phyloP scores from a whole-genome alignment of 1,140 invertebrate species.

The Oedothorax gibbosus region DNA sequence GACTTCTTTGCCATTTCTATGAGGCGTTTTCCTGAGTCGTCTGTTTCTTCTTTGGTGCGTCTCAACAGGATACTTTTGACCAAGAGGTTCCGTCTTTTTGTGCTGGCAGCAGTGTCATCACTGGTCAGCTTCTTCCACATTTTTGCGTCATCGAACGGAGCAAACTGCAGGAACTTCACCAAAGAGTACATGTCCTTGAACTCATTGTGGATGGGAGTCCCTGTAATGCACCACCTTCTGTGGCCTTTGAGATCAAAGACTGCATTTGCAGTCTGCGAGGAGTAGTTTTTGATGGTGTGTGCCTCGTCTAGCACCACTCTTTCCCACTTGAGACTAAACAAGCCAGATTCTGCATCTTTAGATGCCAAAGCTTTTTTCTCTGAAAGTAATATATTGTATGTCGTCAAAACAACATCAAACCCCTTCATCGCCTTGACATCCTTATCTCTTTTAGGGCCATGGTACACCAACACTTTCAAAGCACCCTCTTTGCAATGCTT shows the following conservation, averaged over 20 bases:
- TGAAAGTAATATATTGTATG: slow-evolving; percentile 66
- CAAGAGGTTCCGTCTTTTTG: slow-evolving; percentile 66
- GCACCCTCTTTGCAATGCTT: slow-evolving; percentile 74
- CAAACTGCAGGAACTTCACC: slow-evolving; percentile 71
- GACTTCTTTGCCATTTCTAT: slow-evolving; percentile 77
- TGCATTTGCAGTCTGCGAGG: slow-evolving; percentile 78
- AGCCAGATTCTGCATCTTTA: slow-evolving; percentile 63
- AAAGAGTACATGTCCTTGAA: slow-evolving; percentile 89
- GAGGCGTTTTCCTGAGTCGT: slow-evolving; percentile 71
- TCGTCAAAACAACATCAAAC: slow-evolving; percentile 72
- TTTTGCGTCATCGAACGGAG: slow-evolving; percentile 40
- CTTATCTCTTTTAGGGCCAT: slow-evolving; percentile 81
- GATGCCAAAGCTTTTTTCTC: slow-evolving; percentile 23
- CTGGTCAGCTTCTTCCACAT: slow-evolving; percentile 26
- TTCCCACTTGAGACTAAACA: slow-evolving; percentile 81
- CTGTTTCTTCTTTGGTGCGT: slow-evolving; percentile 83
- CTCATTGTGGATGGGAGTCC: slow-evolving; percentile 96
- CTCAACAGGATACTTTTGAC: slow-evolving; percentile 85
- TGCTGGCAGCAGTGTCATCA: background rate
- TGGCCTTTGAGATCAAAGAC: slow-evolving; percentile 75
- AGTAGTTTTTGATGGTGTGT: slow-evolving; percentile 90
- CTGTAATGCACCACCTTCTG: slow-evolving; percentile 88
- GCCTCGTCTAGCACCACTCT: slow-evolving; percentile 93
- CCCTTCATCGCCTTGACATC: slow-evolving; percentile 73
- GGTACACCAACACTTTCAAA: slow-evolving; percentile 80